Conservation (phyloP, 2,797 vertebrate species). For the Manis javanica region DNA sequence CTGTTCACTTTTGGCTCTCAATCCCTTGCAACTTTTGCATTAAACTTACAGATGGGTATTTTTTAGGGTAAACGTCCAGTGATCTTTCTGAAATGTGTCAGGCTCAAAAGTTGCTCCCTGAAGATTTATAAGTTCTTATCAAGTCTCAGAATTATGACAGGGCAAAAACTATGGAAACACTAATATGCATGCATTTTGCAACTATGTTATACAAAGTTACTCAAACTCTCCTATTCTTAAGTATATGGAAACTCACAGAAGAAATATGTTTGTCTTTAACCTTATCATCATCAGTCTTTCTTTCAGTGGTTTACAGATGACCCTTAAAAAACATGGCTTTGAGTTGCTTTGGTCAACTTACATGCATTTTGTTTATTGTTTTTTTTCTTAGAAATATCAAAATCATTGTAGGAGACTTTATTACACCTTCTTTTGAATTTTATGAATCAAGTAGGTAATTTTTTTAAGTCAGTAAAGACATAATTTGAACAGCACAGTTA, state of each 20-base stretch:
- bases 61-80: neutral
- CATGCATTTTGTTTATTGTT: no score
- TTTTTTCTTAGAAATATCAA: no score
- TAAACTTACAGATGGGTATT: neutral
- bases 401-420: no score
- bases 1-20: neutral
- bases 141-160: constrained; percentile 37
- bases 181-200: neutral
- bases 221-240: neutral
- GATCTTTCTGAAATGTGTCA: neutral
- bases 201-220: neutral
- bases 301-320: neutral
- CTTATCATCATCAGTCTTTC: neutral
- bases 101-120: constrained; percentile 11
- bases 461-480: no score
- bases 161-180: neutral
- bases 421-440: no score
- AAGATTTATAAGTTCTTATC: constrained; percentile 37
- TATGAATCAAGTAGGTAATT: no score
- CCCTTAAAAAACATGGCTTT: no score
- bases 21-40: neutral
- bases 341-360: no score
- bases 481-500: no score
- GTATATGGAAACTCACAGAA: neutral
- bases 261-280: neutral